Percentiles rank a stretch among this genome's conserved stretches.
phyloP scores from a whole-genome alignment of 2,888 invertebrate genomes.

The Trypoxylon attenuatum region DNA sequence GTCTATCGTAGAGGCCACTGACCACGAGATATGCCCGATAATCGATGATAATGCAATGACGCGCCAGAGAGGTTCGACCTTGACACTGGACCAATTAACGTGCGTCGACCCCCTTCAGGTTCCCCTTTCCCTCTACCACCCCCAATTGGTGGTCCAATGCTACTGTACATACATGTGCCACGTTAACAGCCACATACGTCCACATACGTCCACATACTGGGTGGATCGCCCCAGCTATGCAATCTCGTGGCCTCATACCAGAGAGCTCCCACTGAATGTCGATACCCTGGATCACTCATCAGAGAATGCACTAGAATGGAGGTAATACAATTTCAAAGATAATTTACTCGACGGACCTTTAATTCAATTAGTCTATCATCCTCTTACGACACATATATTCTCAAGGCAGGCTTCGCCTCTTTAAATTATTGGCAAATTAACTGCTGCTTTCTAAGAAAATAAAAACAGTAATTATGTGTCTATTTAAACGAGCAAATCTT shows the following conservation, averaged over 20 bases:
- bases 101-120: conserved; percentile 67
- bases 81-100: conserved; percentile 74
- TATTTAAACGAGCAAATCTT: no score
- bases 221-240: conserved; percentile 53
- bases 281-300: conserved; percentile 38
- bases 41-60: conserved; percentile 73
- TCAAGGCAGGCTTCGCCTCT: no score
- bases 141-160: conserved; percentile 60
- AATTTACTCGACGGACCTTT: no score
- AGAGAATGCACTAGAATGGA: no score
- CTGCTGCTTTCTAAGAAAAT: no score
- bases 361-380: no score
- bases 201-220: conserved; percentile 55
- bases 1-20: conserved; percentile 40
- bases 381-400: no score
- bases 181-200: conserved; percentile 55
- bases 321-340: no score
- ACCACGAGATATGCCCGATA: conserved; percentile 66
- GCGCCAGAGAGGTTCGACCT: conserved; percentile 69
- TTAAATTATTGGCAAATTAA: no score
- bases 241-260: conserved; percentile 48
- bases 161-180: conserved; percentile 56
- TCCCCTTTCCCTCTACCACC: conserved; percentile 43
- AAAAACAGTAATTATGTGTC: no score
- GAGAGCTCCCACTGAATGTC: conserved; percentile 30